These are phyloP conservation scores for Otus sunia DNA, from an alignment of 2,113 vertebrate genomes.

Conservation along the genomic window DNA sequence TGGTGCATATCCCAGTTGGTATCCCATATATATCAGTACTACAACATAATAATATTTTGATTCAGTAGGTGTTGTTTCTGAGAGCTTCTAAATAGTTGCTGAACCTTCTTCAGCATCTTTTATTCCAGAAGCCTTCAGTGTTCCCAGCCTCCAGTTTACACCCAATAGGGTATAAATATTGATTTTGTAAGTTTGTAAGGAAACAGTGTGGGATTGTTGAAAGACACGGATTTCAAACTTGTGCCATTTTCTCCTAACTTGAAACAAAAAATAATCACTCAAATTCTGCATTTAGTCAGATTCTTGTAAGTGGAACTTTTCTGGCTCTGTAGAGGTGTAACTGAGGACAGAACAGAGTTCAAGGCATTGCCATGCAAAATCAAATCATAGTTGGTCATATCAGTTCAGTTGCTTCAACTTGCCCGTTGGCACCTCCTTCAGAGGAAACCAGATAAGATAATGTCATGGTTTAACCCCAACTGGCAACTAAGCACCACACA, in stretches of 20 bases:
- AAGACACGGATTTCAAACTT: background rate
- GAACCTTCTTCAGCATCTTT: background rate
- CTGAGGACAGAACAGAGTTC: background rate
- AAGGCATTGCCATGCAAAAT: background rate
- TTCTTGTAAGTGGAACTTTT: background rate
- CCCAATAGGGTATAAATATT: background rate
- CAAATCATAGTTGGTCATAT: background rate
- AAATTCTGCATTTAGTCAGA: background rate
- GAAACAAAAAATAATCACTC: background rate
- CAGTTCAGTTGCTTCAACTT: background rate
- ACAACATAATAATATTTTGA: background rate
- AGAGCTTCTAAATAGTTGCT: background rate
- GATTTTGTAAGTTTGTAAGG: background rate
- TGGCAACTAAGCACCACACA: background rate
- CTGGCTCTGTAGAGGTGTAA: background rate
- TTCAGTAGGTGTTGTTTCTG: background rate
- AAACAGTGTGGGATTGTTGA: background rate
- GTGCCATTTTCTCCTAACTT: background rate
- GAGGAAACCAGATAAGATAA: background rate
- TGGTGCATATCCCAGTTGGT: background rate
- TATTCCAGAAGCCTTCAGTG: background rate
- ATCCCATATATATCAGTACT: background rate
- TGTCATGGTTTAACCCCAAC: background rate
- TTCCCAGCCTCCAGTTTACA: background rate
- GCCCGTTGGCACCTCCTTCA: background rate